These are phyloP conservation scores for Brachionus rotundiformis DNA, from an alignment of 1,140 invertebrate species.

Conservation along the genomic window DNA sequence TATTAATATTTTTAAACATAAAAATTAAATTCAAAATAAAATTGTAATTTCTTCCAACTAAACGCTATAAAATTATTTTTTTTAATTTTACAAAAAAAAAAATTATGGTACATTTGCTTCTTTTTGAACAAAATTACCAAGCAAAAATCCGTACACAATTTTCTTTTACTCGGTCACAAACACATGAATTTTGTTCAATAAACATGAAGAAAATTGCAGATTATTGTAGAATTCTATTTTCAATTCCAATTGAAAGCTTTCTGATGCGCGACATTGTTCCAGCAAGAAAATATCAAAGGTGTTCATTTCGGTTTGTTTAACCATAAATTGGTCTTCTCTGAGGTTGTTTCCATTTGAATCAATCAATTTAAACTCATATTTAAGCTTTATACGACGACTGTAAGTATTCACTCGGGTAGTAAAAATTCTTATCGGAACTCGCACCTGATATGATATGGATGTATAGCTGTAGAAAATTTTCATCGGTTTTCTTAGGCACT, in stretches of 20 bases:
- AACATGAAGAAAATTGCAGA: conserved; percentile 48
- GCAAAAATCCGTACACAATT: neutral
- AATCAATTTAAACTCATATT: conserved; percentile 74
- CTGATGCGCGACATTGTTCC: conserved; percentile 69
- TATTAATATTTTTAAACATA: too few species aligned
- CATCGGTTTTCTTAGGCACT: conserved; percentile 75
- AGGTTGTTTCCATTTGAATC: conserved; percentile 29
- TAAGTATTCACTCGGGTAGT: conserved; percentile 75
- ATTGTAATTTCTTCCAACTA: too few species aligned
- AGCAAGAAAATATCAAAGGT: conserved; percentile 67
- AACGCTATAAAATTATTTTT: neutral
- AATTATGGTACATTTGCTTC: neutral
- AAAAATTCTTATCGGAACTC: conserved; percentile 77
- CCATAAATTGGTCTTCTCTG: conserved; percentile 38
- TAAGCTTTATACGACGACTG: conserved; percentile 69
- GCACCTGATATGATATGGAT: conserved; percentile 79
- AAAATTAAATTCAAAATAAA: too few species aligned
- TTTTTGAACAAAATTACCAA: neutral
- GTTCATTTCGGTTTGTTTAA: conserved; percentile 48
- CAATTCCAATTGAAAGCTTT: conserved; percentile 70
- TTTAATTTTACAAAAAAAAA: conserved; percentile 1
- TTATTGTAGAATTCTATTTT: conserved; percentile 54
- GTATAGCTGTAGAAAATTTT: conserved; percentile 87
- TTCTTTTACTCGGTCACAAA: conserved; percentile 42
- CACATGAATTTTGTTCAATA: conserved; percentile 40